A percentile compares a stretch with the other conserved stretches of the same genome.
Conservation (phyloP, 2,888 invertebrate species). For the Entomobrya multifasciata region DNA sequence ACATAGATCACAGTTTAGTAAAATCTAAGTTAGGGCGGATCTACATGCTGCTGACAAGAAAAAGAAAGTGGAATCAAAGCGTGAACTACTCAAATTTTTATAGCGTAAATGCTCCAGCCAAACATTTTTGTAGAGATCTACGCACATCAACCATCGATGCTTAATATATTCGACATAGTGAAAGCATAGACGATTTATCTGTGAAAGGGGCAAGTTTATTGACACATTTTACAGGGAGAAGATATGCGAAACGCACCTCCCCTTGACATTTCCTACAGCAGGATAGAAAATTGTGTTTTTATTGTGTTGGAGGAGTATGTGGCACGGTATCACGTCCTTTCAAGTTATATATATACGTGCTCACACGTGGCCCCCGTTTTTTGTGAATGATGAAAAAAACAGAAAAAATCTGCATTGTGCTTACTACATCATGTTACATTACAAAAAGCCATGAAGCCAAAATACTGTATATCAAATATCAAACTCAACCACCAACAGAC, state of each 20-base stretch:
- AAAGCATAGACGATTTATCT: constrained; percentile 13
- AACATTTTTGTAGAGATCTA: too few species aligned
- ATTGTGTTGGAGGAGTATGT: background rate
- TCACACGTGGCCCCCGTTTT: background rate
- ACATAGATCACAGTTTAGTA: constrained; percentile 7
- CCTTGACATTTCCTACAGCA: constrained; percentile 50
- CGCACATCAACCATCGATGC: too few species aligned
- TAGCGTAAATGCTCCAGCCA: background rate
- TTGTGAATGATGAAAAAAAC: background rate
- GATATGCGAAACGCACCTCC: constrained; percentile 47
- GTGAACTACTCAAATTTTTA: too few species aligned
- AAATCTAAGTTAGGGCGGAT: constrained; percentile 51
- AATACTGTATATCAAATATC: too few species aligned
- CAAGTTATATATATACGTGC: background rate
- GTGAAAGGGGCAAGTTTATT: constrained; percentile 60
- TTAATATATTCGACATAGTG: background rate
- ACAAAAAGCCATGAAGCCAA: too few species aligned
- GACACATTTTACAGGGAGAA: constrained; percentile 38
- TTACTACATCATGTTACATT: too few species aligned
- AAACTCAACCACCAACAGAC: too few species aligned
- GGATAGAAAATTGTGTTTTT: constrained; percentile 16
- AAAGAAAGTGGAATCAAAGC: too few species aligned
- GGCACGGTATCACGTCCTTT: background rate
- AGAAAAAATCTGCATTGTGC: constrained; percentile 21
- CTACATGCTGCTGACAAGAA: constrained; percentile 34